Evolutionary conservation across 2,888 invertebrate species (phyloP), one percentile per base, ranked within the genome.

Genomic region (Anorthoa munda): DNA sequence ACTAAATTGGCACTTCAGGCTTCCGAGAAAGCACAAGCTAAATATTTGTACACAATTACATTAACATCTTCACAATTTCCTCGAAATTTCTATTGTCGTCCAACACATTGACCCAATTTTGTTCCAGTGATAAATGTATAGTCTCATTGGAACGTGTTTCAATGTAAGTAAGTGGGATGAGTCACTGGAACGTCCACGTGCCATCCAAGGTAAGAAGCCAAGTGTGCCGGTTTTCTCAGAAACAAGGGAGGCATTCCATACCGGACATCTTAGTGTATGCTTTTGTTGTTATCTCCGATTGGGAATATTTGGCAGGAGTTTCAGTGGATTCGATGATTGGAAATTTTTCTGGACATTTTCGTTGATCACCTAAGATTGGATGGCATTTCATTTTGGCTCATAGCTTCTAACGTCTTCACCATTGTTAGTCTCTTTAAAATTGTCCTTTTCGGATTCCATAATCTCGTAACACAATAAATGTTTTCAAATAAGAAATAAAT

Each of bases 181-280:
- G 45, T 81, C 81, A 77, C 31, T 23, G 31, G 60, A 39, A 65
- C 1, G 12, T 48, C 23, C 68, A 78, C 66, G 66, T 66, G 66
- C 87, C 89, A 59, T 72, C 68, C 86, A 88, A 88, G 86, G 88
- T 85, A 66, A 26, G 13, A 77, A 84, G 92, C 90, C 90, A 93
- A 93, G 84, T 80, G 90, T 91, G 91, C 90, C 91, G 91, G 92
- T 90, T 91, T 91, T 90, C 91, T 85, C 83, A 78, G 91, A 91
- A 92, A 70, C 76, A 63, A 70, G 75, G 76, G 81, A 87, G 59
- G 87, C 86, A 92, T 91, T 87, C 86, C 88, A 77, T 66, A 85
- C 89, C 85, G 73, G 79, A 89, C 89, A 90, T 82, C 71, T 87
- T 87, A 85, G 86, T 87, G 85, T 82, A 83, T 84, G 82, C 90